Conservation (phyloP, 1,140 invertebrate genomes). For the Hetaerina americana region DNA sequence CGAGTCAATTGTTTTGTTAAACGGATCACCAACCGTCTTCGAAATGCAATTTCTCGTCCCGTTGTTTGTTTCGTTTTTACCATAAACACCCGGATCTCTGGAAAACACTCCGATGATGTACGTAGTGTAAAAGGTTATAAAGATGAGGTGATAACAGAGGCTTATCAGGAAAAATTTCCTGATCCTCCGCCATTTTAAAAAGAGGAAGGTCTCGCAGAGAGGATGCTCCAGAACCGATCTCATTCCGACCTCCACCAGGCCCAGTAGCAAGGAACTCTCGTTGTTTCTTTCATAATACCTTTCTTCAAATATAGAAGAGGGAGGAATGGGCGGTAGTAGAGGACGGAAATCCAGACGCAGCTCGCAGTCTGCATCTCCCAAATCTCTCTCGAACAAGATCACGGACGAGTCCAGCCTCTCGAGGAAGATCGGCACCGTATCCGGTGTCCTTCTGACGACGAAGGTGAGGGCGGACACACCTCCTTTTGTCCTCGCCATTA, state of each 20-base stretch:
- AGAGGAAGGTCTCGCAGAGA: slow-evolving; percentile 64
- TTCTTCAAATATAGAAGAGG: no score
- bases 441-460: slow-evolving; percentile 66
- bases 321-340: no score
- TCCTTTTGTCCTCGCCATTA: slow-evolving; percentile 67
- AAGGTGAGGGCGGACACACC: slow-evolving; percentile 64
- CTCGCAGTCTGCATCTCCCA: slow-evolving; percentile 70
- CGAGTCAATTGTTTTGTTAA: no score
- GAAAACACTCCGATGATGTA: slow-evolving; percentile 44
- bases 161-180: slow-evolving; percentile 71
- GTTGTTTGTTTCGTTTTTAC: background rate
- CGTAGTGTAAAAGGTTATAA: slow-evolving; percentile 54
- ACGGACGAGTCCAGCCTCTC: slow-evolving; percentile 61
- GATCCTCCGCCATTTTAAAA: slow-evolving; percentile 68
- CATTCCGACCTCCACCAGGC: slow-evolving; percentile 62
- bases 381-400: slow-evolving; percentile 61
- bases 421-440: slow-evolving; percentile 55
- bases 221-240: slow-evolving; percentile 64
- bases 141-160: slow-evolving; percentile 60
- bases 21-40: background rate
- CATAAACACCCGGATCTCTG: no score
- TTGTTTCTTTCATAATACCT: slow-evolving; percentile 41
- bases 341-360: slow-evolving; percentile 60
- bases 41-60: background rate
- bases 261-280: slow-evolving; percentile 55